Conservation (phyloP, 2,888 invertebrate species). For the Epirrhoe alternata region DNA sequence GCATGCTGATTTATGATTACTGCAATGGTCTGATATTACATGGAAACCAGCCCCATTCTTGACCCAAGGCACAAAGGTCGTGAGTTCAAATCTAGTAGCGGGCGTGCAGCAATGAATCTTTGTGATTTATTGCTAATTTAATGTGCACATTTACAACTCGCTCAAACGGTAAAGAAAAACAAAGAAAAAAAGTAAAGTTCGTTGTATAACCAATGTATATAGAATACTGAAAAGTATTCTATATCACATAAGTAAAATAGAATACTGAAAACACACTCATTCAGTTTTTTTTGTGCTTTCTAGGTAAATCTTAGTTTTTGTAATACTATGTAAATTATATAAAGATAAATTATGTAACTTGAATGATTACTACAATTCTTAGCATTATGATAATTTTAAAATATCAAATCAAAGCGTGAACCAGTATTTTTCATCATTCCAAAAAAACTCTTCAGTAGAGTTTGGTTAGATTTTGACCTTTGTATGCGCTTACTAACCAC, state of each 20-base stretch:
- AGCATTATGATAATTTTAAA: too few species aligned
- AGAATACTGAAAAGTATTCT: background rate
- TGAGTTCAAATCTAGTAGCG: constrained; percentile 22
- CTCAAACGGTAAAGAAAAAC: constrained; percentile 36
- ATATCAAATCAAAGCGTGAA: too few species aligned
- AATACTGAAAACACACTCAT: background rate
- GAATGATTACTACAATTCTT: too few species aligned
- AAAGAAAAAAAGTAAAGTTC: constrained; percentile 16
- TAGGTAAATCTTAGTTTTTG: too few species aligned
- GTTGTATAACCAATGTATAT: constrained; percentile 8
- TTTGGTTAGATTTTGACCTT: too few species aligned
- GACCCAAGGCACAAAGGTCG: constrained; percentile 25
- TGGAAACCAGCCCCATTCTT: constrained; percentile 10
- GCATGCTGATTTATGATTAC: background rate
- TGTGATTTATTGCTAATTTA: too few species aligned
- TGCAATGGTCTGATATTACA: constrained; percentile 1
- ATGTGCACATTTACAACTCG: constrained; percentile 34
- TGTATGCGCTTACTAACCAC: background rate
- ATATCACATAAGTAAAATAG: background rate
- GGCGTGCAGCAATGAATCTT: constrained; percentile 32
- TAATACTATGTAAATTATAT: too few species aligned
- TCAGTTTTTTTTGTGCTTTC: background rate
- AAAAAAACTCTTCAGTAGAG: too few species aligned
- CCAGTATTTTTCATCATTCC: too few species aligned
- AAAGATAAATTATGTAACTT: too few species aligned